These are phyloP conservation scores for Myiozetetes cayanensis DNA, from an alignment of 2,113 vertebrate species.

Conservation along the genomic window DNA sequence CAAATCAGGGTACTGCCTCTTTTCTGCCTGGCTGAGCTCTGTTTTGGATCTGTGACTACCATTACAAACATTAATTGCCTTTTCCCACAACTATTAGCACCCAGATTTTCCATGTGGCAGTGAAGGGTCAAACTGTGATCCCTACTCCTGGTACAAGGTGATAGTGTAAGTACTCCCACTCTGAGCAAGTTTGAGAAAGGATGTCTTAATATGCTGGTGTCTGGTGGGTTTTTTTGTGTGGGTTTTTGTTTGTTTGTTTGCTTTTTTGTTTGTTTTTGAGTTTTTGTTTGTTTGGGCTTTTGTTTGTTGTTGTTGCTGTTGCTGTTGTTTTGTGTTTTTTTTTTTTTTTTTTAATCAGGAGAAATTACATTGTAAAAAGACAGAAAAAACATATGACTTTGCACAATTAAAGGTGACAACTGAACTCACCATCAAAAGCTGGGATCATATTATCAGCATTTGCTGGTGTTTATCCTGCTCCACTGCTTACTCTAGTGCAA, in stretches of 20 bases:
- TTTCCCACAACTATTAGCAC: neutral
- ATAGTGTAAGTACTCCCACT: neutral
- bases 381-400: neutral
- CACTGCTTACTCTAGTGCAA: neutral
- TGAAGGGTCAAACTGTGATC: neutral
- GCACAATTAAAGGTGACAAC: neutral
- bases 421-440: neutral
- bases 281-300: too few species aligned
- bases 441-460: neutral
- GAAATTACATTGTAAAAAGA: neutral
- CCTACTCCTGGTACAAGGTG: neutral
- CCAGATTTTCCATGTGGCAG: neutral
- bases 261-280: too few species aligned
- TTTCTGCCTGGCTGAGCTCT: neutral
- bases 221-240: neutral
- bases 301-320: too few species aligned
- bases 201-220: neutral
- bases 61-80: neutral
- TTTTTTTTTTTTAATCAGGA: neutral
- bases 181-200: neutral
- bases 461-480: neutral
- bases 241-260: too few species aligned
- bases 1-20: neutral
- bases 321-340: too few species aligned
- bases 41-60: neutral